phyloP scores from a whole-genome alignment of 2,888 invertebrate species.

The Hemistola chrysoprasaria region DNA sequence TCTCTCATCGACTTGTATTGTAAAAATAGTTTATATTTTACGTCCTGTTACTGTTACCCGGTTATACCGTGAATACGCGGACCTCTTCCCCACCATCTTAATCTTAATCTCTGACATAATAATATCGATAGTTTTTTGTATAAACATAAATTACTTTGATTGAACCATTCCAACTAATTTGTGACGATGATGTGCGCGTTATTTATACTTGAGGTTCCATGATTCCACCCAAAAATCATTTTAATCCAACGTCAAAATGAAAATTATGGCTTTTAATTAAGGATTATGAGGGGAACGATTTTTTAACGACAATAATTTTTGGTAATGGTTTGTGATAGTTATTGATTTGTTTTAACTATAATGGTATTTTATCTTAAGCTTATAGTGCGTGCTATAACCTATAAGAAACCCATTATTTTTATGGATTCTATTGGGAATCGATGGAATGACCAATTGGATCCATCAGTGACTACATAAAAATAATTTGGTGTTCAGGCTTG shows the following conservation, averaged over 20 bases:
- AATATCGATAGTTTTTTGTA: conserved; percentile 24
- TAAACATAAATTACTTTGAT: conserved; percentile 46
- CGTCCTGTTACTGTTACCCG: conserved; percentile 6
- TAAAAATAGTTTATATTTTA: too few relatives aligned
- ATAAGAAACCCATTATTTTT: not conserved
- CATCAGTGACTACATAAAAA: conserved; percentile 7
- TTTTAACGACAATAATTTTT: conserved; percentile 22
- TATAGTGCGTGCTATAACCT: conserved; percentile 6
- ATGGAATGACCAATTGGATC: conserved; percentile 12
- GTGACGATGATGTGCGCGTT: conserved; percentile 31
- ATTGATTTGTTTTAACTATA: conserved; percentile 6
- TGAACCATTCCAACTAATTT: conserved; percentile 43
- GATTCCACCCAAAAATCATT: conserved; percentile 16
- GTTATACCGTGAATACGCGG: too few relatives aligned
- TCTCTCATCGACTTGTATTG: too few relatives aligned
- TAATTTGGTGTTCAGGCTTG: too few relatives aligned
- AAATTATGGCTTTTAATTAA: conserved; percentile 28
- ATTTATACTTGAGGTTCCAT: conserved; percentile 32
- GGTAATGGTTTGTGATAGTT: conserved; percentile 16
- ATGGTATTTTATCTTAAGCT: conserved; percentile 2
- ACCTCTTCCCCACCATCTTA: conserved; percentile 5
- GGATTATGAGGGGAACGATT: conserved; percentile 14
- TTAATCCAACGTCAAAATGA: conserved; percentile 18
- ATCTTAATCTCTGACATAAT: conserved; percentile 27
- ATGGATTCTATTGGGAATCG: conserved; percentile 10